Evolutionary conservation across 2,888 invertebrate species (phyloP).

Genomic region (Himalopsyche japonica): DNA sequence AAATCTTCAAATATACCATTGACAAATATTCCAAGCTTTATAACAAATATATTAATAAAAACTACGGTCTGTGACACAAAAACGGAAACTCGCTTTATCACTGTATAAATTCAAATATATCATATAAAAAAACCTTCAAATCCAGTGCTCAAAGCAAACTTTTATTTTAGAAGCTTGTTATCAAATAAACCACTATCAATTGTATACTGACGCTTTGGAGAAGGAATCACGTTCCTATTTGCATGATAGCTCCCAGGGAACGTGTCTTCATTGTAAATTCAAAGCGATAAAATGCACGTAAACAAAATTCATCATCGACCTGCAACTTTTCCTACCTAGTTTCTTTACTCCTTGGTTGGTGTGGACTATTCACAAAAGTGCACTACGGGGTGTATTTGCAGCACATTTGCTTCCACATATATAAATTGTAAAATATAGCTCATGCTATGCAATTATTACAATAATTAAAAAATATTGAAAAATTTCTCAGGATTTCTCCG

Average conservation of each 20-base stretch:
- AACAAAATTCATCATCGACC: conserved; percentile 29
- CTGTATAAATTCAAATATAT: too few relatives aligned
- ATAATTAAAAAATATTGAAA: too few relatives aligned
- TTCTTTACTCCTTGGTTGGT: background rate
- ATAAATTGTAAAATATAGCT: too few relatives aligned
- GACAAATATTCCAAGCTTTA: too few relatives aligned
- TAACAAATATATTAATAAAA: too few relatives aligned
- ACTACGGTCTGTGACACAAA: too few relatives aligned
- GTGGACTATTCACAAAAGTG: background rate
- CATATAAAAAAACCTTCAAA: background rate
- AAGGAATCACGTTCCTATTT: conserved; percentile 35
- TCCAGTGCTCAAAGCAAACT: background rate
- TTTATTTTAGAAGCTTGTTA: background rate
- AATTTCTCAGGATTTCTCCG: too few relatives aligned
- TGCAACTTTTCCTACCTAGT: background rate
- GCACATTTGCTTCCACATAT: too few relatives aligned
- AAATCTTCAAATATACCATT: too few relatives aligned
- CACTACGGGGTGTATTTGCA: background rate
- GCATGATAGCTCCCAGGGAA: conserved; percentile 32
- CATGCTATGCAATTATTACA: too few relatives aligned
- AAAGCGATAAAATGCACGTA: conserved; percentile 38
- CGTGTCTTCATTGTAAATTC: conserved; percentile 36
- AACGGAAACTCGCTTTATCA: too few relatives aligned
- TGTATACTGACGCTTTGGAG: conserved; percentile 10
- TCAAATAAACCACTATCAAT: conserved; percentile 21